Evolutionary conservation across 2,113 vertebrate species (phyloP), one percentile per base, ranked within the genome.

Genomic region (Balaeniceps rex): DNA sequence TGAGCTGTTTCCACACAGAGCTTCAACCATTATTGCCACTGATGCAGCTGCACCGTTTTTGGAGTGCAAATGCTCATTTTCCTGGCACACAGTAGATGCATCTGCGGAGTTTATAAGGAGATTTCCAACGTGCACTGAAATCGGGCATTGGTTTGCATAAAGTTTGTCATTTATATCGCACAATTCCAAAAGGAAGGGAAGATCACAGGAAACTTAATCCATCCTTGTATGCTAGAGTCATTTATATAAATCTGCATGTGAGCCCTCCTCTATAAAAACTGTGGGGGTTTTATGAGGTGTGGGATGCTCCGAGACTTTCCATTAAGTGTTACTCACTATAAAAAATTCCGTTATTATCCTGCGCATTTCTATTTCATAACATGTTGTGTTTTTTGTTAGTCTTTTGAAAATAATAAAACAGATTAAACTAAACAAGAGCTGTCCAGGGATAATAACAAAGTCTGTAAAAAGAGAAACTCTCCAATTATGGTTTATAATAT

Each of bases 381-480:
- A 14, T 91, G 58, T 90, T 94, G 58, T 83, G 70, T 6, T 23
- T 90, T 19, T 91, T 96, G 94, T 94, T 93, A 93, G 68, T 93
- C 90, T 97, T 87, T 78, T 88, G 92, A 91, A 96, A 95, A 90
- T 93, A 96, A 86, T 94, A 81, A 83, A 92, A 46, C 75, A 89
- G 88, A 93, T 95, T 93, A 94, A 88, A 74, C 83, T 87, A 90
- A 94, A 94, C 83, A 88, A 80, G 88, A 94, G 89, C 70, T 92
- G 71, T 75, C 75, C 81, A 83, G 92, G 93, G 96, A 96, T 94
- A 95, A 94, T 94, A 90, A 94, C 22, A 28, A 90, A 91, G 88
- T 90, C 92, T 94, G 91, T 96, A 96, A 97, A 96, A 92, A 91
- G 83, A 86, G 36, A 96, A 93, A 91, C 40, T 94, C 72, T 91